phyloP scores from a whole-genome alignment of 2,888 invertebrate genomes.

The Apodemia zela region DNA sequence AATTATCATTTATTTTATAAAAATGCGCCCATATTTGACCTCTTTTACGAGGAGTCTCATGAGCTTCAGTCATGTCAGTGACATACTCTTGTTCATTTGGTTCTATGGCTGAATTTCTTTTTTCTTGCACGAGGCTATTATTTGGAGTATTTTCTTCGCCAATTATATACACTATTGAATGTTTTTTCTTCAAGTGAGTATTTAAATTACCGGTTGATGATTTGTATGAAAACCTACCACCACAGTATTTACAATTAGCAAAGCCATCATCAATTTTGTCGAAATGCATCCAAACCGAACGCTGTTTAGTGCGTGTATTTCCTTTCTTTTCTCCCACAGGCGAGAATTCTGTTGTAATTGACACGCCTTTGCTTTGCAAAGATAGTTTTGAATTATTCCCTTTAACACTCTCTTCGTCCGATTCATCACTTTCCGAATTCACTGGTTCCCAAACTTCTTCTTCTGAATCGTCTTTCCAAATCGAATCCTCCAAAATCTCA shows the following conservation, averaged over 20 bases:
- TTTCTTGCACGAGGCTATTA: neutral
- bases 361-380: neutral
- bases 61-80: neutral
- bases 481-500: neutral
- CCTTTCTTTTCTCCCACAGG: neutral
- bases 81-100: neutral
- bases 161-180: neutral
- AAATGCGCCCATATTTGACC: neutral
- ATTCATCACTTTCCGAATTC: neutral
- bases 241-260: slow-evolving; percentile 9
- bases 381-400: neutral
- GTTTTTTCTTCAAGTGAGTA: neutral
- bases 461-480: slow-evolving; percentile 4
- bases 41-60: neutral
- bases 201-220: slow-evolving; percentile 1
- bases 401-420: neutral
- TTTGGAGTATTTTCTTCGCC: neutral
- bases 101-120: too few relatives aligned
- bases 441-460: slow-evolving; percentile 7
- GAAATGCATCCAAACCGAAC: neutral
- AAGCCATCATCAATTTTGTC: neutral
- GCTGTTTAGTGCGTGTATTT: neutral
- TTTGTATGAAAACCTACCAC: slow-evolving; percentile 11
- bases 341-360: neutral
- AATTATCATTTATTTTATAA: neutral